Percentiles rank a stretch among this genome's conserved stretches.
Conservation (phyloP, 1,140 invertebrate genomes). For the Aphelenchoides besseyi region DNA sequence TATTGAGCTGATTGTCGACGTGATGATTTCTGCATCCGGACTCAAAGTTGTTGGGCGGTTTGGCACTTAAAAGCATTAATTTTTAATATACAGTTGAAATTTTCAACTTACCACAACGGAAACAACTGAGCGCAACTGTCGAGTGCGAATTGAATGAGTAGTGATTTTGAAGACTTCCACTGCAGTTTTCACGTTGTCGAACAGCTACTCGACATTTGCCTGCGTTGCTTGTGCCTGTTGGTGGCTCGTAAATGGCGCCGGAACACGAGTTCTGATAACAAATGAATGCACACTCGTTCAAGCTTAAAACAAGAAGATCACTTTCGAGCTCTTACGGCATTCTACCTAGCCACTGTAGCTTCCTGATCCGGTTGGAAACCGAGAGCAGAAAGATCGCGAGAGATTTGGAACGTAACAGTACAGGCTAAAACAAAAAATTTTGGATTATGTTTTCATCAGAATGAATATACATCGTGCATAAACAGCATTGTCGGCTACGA, state of each 20-base stretch:
- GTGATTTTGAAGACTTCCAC: slow-evolving; percentile 32
- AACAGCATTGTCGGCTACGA: neutral
- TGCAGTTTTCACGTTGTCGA: slow-evolving; percentile 36
- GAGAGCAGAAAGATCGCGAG: neutral
- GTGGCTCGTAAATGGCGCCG: slow-evolving; percentile 38
- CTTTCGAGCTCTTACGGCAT: neutral
- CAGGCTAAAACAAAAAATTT: slow-evolving; percentile 16
- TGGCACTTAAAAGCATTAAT: slow-evolving; percentile 14
- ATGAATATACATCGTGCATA: neutral
- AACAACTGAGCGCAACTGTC: slow-evolving; percentile 35
- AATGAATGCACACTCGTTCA: slow-evolving; percentile 50
- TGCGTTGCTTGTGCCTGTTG: slow-evolving; percentile 8
- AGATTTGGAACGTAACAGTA: slow-evolving; percentile 29
- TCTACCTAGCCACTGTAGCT: slow-evolving; percentile 15
- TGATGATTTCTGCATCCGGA: slow-evolving; percentile 30
- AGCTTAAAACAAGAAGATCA: slow-evolving; percentile 28
- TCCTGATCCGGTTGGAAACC: slow-evolving; percentile 15
- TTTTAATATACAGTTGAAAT: neutral
- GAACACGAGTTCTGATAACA: slow-evolving; percentile 49
- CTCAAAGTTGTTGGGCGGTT: slow-evolving; percentile 35
- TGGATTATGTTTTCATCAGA: neutral
- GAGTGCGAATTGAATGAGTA: slow-evolving; percentile 39
- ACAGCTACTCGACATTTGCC: slow-evolving; percentile 38
- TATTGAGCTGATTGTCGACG: slow-evolving; percentile 25
- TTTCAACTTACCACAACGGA: slow-evolving; percentile 37